Evolutionary conservation across 30 jellyfish, hydroid and myxozoan genomes (phyloP), one percentile per base, ranked within the genome.

Genomic region (Aurelia aurita complex sp. Pacific): DNA sequence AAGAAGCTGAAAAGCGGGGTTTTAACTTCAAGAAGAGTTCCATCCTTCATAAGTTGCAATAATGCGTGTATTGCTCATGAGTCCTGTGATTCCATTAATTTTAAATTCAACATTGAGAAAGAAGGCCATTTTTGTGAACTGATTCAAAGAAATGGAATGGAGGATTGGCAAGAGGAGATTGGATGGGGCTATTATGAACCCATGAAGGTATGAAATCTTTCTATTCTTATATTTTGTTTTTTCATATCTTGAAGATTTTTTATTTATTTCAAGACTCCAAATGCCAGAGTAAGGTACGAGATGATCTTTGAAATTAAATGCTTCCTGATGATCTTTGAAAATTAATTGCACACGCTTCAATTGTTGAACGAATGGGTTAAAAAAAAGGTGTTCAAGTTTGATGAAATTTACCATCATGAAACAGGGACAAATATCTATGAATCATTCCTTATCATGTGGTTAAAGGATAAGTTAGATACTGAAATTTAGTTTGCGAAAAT

Each of bases 181-280:
- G 90, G 90, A 5, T 81, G 90, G 90, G 8, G 61, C 34, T 76
- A 81, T 59, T 81, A 81, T 62, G 65, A 67, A 55, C 77, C 90
- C 10, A 33, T 69, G 0, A 23, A 54, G 10, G 53, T 46, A 75
- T 82, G 70, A 69, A 64, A 33, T 34, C 17, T 10, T 51, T 3
- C 16, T 61, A 14, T 54, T 4, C 17, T 75, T 75, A 5, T 10
- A 29, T 3, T n/a, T 2, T 69, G 2, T 16, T 60, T 16, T 61
- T 23, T 1, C 18, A 16, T 13, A 4, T 1, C 0, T 1, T 61
- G 69, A 23, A 5, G 9, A 63, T 63, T 17, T 67, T n/a, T 13
- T 8, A 29, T 18, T n/a, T 0, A 18, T 63, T n/a, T 63, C 11
- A 13, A 63, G 72, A 46, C 57, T 46, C 57, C 57, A 46, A 46